Conservation (phyloP, 2,888 invertebrate genomes). For the Coelogynopora nodosa region DNA sequence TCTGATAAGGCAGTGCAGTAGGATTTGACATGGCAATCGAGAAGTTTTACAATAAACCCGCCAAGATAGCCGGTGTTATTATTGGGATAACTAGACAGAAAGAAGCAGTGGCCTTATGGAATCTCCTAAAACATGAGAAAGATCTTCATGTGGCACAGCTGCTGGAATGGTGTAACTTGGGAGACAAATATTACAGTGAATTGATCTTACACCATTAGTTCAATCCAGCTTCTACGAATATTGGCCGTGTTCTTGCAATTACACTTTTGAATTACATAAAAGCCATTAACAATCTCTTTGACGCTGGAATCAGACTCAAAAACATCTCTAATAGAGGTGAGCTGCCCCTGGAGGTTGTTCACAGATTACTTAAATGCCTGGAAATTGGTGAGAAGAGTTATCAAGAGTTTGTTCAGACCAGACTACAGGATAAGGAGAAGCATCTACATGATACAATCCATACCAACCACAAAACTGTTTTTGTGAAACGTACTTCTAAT, state of each 20-base stretch:
- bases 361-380: neutral
- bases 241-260: no score
- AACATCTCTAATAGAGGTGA: neutral
- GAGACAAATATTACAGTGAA: neutral
- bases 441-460: neutral
- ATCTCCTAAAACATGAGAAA: neutral
- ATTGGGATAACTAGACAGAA: neutral
- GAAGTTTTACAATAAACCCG: neutral
- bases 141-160: neutral
- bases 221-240: neutral
- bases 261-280: neutral
- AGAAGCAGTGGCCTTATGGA: neutral
- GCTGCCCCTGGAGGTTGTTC: neutral
- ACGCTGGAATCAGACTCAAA: neutral
- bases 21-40: neutral
- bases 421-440: neutral
- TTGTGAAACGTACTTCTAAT: neutral
- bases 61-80: neutral
- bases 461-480: neutral
- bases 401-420: neutral
- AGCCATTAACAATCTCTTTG: neutral
- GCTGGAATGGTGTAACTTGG: neutral
- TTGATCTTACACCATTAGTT: neutral
- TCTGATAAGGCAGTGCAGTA: neutral
- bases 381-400: neutral